Conservation (phyloP, 2,113 vertebrate genomes). For the Opisthocomus hoazin region DNA sequence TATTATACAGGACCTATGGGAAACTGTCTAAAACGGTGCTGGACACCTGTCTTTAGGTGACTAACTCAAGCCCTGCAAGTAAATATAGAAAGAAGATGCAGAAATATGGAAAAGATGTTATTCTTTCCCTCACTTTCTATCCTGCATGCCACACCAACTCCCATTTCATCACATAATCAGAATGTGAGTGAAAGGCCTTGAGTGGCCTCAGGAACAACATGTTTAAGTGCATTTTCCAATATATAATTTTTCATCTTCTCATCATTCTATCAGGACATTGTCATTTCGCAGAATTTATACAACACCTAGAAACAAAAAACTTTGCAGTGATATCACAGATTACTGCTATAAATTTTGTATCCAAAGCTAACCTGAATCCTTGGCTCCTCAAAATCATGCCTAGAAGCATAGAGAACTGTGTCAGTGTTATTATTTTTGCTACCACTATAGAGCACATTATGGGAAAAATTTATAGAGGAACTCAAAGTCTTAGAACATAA, state of each 20-base stretch:
- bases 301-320: background rate
- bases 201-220: background rate
- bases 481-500: background rate
- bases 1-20: background rate
- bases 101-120: background rate
- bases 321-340: background rate
- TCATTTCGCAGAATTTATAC: background rate
- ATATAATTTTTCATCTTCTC: background rate
- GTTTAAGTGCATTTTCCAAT: background rate
- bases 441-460: background rate
- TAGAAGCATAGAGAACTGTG: background rate
- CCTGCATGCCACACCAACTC: background rate
- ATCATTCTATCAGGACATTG: background rate
- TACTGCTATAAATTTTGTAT: background rate
- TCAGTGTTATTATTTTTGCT: background rate
- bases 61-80: background rate
- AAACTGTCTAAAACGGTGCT: background rate
- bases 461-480: background rate
- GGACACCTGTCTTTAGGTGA: background rate
- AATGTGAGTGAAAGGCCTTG: background rate
- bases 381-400: background rate
- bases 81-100: background rate
- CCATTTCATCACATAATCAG: background rate
- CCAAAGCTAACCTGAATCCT: background rate
- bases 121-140: background rate